Percentiles rank a stretch among this genome's conserved stretches.
phyloP scores from a whole-genome alignment of 2,888 invertebrate genomes.

The Tenthredo amoena region DNA sequence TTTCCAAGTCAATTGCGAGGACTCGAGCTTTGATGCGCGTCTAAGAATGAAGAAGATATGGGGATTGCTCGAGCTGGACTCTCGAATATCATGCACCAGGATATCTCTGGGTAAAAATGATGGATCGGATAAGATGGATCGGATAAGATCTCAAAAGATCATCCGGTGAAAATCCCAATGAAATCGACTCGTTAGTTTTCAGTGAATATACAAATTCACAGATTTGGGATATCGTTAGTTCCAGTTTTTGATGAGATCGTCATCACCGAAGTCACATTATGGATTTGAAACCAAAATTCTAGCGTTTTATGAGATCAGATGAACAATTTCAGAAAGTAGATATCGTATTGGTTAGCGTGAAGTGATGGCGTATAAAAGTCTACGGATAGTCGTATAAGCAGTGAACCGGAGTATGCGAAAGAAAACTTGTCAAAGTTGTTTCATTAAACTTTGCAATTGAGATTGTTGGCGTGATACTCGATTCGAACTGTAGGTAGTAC shows the following conservation, averaged over 20 bases:
- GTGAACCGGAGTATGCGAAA: neutral
- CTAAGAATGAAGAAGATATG: neutral
- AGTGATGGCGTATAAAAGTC: constrained; percentile 22
- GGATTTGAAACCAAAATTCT: neutral
- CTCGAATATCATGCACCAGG: neutral
- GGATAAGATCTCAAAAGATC: neutral
- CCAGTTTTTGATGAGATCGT: neutral
- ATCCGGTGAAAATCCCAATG: too few relatives aligned
- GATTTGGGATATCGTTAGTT: neutral
- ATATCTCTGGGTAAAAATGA: neutral
- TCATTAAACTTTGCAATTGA: constrained; percentile 19
- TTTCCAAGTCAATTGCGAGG: constrained; percentile 12
- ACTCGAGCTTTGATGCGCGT: neutral
- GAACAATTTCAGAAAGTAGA: neutral
- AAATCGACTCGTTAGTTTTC: neutral
- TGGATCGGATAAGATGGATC: neutral
- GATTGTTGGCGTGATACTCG: constrained; percentile 8
- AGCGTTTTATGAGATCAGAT: neutral
- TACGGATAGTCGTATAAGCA: neutral
- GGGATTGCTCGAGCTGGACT: neutral
- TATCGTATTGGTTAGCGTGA: constrained; percentile 18
- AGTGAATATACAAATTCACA: neutral
- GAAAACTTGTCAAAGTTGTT: constrained; percentile 41
- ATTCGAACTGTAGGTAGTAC: neutral
- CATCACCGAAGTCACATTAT: neutral